A percentile compares a stretch with the other conserved stretches of the same genome.
Conservation (phyloP, 2,113 vertebrate species). For the Terrapene triunguis region DNA sequence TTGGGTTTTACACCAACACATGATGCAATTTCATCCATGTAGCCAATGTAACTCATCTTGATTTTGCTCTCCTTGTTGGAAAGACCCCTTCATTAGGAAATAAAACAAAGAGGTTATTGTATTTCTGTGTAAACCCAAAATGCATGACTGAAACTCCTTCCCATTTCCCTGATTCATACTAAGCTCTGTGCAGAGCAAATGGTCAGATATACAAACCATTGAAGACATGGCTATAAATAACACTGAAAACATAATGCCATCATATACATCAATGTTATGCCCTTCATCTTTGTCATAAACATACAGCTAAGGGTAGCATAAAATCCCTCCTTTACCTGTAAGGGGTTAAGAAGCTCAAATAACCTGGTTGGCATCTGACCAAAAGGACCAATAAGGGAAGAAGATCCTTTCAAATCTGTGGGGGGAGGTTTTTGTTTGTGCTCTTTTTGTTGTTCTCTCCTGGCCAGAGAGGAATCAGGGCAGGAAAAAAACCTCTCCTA, state of each 20-base stretch:
- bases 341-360: too few relatives aligned
- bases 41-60: slow-evolving; percentile 80
- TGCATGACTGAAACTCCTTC: background rate
- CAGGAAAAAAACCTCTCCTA: too few relatives aligned
- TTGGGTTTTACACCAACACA: slow-evolving; percentile 84
- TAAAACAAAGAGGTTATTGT: background rate
- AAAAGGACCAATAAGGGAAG: too few relatives aligned
- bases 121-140: background rate
- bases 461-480: too few relatives aligned
- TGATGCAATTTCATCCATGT: slow-evolving; percentile 85
- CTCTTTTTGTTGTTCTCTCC: too few relatives aligned
- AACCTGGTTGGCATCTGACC: too few relatives aligned
- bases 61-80: background rate
- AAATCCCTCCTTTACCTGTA: too few relatives aligned
- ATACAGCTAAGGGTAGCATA: too few relatives aligned
- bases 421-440: too few relatives aligned
- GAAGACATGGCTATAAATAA: background rate
- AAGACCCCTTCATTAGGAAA: slow-evolving; percentile 40
- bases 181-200: background rate
- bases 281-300: background rate
- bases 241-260: background rate
- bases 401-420: too few relatives aligned
- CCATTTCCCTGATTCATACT: too few relatives aligned
- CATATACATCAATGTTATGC: rapidly evolving
- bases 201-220: background rate